A percentile compares a stretch with the other conserved stretches of the same genome.
These are phyloP conservation scores for Caranx melampygus DNA, from an alignment of 2,113 vertebrate species.

Conservation along the genomic window DNA sequence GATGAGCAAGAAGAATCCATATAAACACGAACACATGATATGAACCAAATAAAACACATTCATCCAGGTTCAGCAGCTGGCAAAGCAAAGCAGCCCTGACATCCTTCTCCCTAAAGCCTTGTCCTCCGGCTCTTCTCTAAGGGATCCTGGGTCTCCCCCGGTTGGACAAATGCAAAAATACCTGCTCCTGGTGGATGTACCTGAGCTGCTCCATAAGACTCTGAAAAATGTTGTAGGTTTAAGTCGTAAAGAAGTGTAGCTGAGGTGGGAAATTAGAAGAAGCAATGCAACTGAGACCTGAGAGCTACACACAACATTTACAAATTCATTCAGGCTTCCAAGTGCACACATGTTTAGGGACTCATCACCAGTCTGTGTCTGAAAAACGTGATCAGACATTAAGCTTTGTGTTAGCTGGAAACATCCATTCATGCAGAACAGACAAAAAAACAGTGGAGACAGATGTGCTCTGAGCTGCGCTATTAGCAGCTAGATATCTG, in stretches of 20 bases:
- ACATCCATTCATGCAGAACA: slow-evolving; percentile 22
- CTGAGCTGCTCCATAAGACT: background rate
- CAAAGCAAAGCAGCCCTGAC: slow-evolving; percentile 4
- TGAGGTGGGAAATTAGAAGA: background rate
- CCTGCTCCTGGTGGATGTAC: background rate
- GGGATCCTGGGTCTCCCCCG: slow-evolving; percentile 22
- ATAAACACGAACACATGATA: slow-evolving; percentile 31
- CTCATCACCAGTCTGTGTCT: slow-evolving; percentile 26
- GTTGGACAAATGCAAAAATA: slow-evolving; percentile 6
- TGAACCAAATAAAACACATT: slow-evolving; percentile 44
- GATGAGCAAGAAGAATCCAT: slow-evolving; percentile 9
- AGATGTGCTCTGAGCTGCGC: slow-evolving; percentile 35
- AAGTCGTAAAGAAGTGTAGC: background rate
- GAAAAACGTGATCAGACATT: slow-evolving; percentile 31
- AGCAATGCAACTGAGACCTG: slow-evolving; percentile 19
- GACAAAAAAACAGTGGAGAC: slow-evolving; percentile 30
- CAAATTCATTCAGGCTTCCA: background rate
- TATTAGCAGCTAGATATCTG: slow-evolving; percentile 55
- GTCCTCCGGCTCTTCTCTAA: background rate
- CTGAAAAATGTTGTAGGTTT: background rate
- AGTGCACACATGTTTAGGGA: background rate
- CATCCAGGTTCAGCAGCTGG: slow-evolving; percentile 6
- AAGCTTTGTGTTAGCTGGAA: slow-evolving; percentile 15
- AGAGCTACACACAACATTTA: background rate
- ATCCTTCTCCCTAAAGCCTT: slow-evolving; percentile 9